These are phyloP conservation scores for Muscicapa comitata DNA, from an alignment of 2,797 vertebrate genomes.

Conservation along the genomic window DNA sequence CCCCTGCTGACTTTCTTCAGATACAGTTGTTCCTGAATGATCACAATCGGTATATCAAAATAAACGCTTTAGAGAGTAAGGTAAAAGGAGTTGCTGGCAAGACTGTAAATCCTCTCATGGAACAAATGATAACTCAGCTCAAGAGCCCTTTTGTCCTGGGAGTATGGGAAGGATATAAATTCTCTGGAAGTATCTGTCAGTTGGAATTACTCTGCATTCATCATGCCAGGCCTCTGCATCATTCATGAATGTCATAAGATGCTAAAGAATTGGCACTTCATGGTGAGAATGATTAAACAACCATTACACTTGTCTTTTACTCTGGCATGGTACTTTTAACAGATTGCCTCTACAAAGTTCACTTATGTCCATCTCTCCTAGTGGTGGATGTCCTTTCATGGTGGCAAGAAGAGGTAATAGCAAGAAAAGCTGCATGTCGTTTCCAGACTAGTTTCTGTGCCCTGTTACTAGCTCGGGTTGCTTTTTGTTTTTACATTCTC, in stretches of 20 bases:
- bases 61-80: slow-evolving; percentile 66
- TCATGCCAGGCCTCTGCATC: slow-evolving; percentile 71
- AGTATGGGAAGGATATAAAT: slow-evolving; percentile 69
- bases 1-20: slow-evolving; percentile 50
- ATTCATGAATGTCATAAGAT: slow-evolving; percentile 76
- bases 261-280: slow-evolving; percentile 74
- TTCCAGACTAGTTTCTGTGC: neutral
- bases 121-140: slow-evolving; percentile 73
- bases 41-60: slow-evolving; percentile 74
- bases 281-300: slow-evolving; percentile 72
- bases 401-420: neutral
- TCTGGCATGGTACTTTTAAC: slow-evolving; percentile 39
- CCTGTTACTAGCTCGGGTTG: neutral
- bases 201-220: slow-evolving; percentile 71
- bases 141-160: slow-evolving; percentile 69
- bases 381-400: neutral
- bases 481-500: neutral
- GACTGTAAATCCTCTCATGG: slow-evolving; percentile 73
- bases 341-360: neutral
- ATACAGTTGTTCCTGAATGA: slow-evolving; percentile 70
- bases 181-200: slow-evolving; percentile 69
- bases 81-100: slow-evolving; percentile 69
- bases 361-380: neutral
- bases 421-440: neutral
- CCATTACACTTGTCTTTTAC: slow-evolving; percentile 64